Evolutionary conservation across 37 sponge, comb jelly and placozoan genomes (phyloP), one percentile per base, ranked within the genome.

Genomic region (Sycon ciliatum): DNA sequence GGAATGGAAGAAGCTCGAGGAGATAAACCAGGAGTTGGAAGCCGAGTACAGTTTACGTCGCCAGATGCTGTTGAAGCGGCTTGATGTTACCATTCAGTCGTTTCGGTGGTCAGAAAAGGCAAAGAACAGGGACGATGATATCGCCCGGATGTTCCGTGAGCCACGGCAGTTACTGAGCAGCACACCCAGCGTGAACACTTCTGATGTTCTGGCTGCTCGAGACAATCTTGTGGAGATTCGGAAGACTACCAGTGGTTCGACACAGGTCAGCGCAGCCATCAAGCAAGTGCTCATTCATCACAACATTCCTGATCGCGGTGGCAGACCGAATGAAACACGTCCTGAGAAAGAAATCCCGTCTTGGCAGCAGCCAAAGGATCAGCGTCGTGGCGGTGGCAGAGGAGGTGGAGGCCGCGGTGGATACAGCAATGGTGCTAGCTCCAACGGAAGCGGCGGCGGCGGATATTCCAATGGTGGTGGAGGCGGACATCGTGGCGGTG

Each of bases 281-380:
- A 89, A 86, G 77, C 86, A 82, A 39, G 82, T 88, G 5, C 53
- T 88, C 54, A 81, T 88, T 52, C 87, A n/a, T n/a, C n/a, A 87
- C 26, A 88, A 81, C 79, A 89, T 91, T 2, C 93, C 89, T 32
- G 93, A 88, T 36, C 56, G 93, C 76, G 93, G 93, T 2, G 93
- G 93, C 24, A 46, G 93, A n/a, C 86, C 89, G 24, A 39, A 42
- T 40, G 93, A 92, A 86, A 89, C 89, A 39, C 68, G 89, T 36
- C 89, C 94, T 22, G 86, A 90, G 52, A 83, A 86, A 5, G 90
- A 92, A 42, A 92, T 92, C 91, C 94, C 94, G 3, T 28, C 78
- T 2, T 92, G 89, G 67, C 85, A 83, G 60, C 55, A 56, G 24
- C 80, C 86, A 27, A 87, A 73, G 38, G 90, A 79, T 22, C 68